Conservation (phyloP, 2,113 vertebrate species). For the Serilophus lunatus region DNA sequence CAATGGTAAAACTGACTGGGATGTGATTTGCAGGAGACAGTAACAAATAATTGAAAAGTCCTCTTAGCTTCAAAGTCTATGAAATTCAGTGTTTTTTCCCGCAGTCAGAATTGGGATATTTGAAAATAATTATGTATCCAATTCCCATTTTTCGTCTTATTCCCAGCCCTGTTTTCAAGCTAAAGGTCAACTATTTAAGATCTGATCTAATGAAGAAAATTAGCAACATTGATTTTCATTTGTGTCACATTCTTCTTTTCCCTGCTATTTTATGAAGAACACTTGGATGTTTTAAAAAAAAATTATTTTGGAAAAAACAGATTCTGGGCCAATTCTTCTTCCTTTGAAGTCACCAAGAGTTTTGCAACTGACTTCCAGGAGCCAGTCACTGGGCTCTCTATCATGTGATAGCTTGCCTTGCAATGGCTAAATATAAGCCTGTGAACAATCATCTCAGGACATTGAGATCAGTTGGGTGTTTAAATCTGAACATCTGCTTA, state of each 20-base stretch:
- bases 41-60: not conserved
- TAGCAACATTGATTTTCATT: not conserved
- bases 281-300: not conserved
- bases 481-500: not conserved
- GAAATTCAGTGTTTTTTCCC: not conserved
- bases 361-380: constrained; percentile 13
- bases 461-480: not conserved
- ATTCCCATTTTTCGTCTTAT: not conserved
- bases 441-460: not conserved
- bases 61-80: not conserved
- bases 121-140: not conserved
- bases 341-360: constrained; percentile 22
- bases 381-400: not conserved
- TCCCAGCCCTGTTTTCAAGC: not conserved
- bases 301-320: not conserved
- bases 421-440: not conserved
- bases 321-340: not conserved
- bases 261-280: constrained; percentile 5
- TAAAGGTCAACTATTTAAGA: not conserved
- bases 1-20: not conserved
- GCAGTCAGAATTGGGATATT: not conserved
- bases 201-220: not conserved
- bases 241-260: not conserved
- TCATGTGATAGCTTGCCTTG: not conserved
- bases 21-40: not conserved